A percentile compares a stretch with the other conserved stretches of the same genome.
phyloP scores from a whole-genome alignment of 2,888 invertebrate species.

The Nemapogon koenigi region DNA sequence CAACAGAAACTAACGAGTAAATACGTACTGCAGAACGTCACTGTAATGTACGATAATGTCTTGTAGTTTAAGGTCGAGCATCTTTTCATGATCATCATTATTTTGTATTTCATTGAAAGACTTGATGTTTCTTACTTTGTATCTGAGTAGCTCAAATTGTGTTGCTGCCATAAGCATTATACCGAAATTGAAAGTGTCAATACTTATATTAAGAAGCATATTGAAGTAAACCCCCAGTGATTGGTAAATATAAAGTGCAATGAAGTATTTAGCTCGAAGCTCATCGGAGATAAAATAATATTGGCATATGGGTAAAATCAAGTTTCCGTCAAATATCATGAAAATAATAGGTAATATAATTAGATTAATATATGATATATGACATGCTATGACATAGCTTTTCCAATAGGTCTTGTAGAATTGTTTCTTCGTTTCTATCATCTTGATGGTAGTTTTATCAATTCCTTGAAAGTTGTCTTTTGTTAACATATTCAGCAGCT shows the following conservation, averaged over 20 bases:
- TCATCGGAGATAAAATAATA: conserved; percentile 41
- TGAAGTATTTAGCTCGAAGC: conserved; percentile 26
- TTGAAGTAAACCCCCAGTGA: conserved; percentile 38
- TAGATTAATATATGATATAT: neutral
- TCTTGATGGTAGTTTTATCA: conserved; percentile 23
- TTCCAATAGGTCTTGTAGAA: conserved; percentile 22
- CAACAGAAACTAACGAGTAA: neutral
- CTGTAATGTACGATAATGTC: neutral
- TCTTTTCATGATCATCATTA: neutral
- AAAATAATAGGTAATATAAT: neutral
- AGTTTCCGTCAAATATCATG: conserved; percentile 13
- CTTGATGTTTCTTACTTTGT: conserved; percentile 5
- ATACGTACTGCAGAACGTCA: neutral
- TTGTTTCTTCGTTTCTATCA: conserved; percentile 22
- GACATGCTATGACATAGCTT: conserved; percentile 1
- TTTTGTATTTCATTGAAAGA: neutral
- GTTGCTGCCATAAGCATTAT: conserved; percentile 24
- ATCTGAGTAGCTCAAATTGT: conserved; percentile 2
- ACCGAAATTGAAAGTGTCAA: conserved; percentile 38
- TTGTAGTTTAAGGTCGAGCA: conserved; percentile 2
- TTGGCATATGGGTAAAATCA: conserved; percentile 38
- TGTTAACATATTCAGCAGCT: conserved; percentile 31
- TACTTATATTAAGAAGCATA: conserved; percentile 38
- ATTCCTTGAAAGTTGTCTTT: conserved; percentile 29
- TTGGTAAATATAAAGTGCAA: conserved; percentile 34